Conservation (phyloP, 2,113 vertebrate genomes). For the Pantherophis guttatus region DNA sequence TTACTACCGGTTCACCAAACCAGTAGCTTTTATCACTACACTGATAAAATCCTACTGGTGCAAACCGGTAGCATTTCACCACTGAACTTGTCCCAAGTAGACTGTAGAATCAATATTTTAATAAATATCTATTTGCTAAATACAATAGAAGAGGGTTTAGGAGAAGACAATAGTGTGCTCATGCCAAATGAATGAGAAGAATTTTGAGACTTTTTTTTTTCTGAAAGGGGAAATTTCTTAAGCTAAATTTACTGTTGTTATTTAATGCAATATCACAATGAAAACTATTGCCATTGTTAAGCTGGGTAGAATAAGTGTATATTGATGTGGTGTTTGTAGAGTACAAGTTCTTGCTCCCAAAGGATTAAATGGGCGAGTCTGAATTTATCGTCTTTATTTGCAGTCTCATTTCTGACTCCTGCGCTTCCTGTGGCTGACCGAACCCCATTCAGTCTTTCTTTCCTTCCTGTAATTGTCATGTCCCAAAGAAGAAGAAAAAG, state of each 20-base stretch:
- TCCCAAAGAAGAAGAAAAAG: background rate
- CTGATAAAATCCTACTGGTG: no score
- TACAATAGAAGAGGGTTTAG: background rate
- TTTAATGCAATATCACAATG: background rate
- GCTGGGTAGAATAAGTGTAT: background rate
- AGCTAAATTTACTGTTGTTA: background rate
- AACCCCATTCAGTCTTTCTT: background rate
- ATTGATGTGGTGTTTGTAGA: background rate
- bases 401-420: background rate
- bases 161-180: background rate
- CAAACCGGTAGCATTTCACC: no score
- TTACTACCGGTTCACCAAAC: no score
- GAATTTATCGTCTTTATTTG: background rate
- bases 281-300: background rate
- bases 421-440: background rate
- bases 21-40: no score
- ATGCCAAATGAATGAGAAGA: background rate
- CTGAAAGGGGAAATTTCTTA: background rate
- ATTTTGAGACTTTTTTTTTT: background rate
- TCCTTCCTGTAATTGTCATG: background rate
- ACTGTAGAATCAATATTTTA: background rate
- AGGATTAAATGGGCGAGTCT: background rate
- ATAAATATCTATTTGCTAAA: background rate
- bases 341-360: background rate
- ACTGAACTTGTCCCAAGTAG: background rate